Evolutionary conservation across 2,113 vertebrate species (phyloP).

Genomic region (Tinamus guttatus): DNA sequence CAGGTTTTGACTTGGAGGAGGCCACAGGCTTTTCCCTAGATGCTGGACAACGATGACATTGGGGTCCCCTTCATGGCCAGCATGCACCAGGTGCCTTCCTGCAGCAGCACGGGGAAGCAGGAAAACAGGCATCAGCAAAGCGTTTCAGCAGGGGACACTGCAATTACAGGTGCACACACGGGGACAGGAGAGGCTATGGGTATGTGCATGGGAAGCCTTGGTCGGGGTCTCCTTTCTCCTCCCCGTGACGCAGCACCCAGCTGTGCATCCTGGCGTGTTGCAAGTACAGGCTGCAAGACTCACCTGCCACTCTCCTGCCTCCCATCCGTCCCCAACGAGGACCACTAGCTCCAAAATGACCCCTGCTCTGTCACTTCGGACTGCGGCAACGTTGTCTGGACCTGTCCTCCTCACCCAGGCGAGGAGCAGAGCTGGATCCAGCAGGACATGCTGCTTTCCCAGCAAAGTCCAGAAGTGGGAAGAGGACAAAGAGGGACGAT

Average conservation of each 20-base stretch:
- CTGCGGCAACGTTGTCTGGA: not conserved
- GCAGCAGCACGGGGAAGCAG: not conserved
- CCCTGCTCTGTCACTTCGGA: not conserved
- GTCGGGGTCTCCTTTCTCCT: too few relatives aligned
- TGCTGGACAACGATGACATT: not conserved
- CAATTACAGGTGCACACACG: not conserved
- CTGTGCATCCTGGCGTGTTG: too few relatives aligned
- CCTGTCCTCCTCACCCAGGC: fast-evolving
- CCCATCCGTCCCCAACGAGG: not conserved
- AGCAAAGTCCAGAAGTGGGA: not conserved
- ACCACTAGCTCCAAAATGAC: not conserved
- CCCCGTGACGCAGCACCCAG: not conserved
- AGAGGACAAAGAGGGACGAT: not conserved
- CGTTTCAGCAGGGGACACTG: not conserved
- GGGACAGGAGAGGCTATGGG: not conserved
- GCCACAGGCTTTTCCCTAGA: not conserved
- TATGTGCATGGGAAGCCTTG: not conserved
- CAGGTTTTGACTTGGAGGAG: not conserved
- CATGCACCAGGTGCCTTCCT: not conserved
- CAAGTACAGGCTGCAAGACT: too few relatives aligned
- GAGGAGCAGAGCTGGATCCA: not conserved
- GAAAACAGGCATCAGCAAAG: not conserved
- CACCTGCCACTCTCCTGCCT: fast-evolving
- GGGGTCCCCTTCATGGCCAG: not conserved
- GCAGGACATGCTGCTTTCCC: not conserved